Conservation (phyloP, 2,888 invertebrate species). For the Hirtodrosophila histrioides region DNA sequence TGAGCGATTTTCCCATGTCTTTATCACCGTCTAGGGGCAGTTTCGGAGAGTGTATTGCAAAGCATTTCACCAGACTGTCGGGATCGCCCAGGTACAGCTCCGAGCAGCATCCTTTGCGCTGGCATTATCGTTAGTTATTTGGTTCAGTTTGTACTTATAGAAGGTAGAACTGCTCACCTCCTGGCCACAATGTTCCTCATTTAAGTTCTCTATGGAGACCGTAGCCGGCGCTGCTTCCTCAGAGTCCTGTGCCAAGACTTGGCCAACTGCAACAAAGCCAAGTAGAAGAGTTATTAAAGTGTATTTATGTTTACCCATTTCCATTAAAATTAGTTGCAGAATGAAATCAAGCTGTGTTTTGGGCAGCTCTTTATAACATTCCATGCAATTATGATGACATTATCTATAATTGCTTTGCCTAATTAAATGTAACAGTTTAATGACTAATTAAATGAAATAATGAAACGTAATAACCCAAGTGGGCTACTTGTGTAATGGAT, state of each 20-base stretch:
- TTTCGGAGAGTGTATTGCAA: constrained; percentile 61
- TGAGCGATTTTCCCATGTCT: constrained; percentile 39
- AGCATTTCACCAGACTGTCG: constrained; percentile 59
- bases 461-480: neutral
- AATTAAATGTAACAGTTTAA: constrained; percentile 53
- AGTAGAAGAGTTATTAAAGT: neutral
- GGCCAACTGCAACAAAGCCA: neutral
- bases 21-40: constrained; percentile 47
- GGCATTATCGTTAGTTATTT: neutral
- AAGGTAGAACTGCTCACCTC: constrained; percentile 33
- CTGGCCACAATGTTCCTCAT: constrained; percentile 43
- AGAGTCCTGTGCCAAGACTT: constrained; percentile 27
- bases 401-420: constrained; percentile 35
- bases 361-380: constrained; percentile 49
- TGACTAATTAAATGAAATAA: constrained; percentile 3
- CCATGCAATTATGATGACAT: neutral
- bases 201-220: constrained; percentile 8
- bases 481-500: constrained; percentile 39
- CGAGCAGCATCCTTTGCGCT: constrained; percentile 62
- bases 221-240: constrained; percentile 19
- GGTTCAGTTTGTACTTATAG: neutral
- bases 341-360: constrained; percentile 5
- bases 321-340: neutral
- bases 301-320: constrained; percentile 11
- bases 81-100: constrained; percentile 48